Evolutionary conservation across 2,113 vertebrate species (phyloP), one percentile per base, ranked within the genome.

Genomic region (Tragelaphus strepsiceros): DNA sequence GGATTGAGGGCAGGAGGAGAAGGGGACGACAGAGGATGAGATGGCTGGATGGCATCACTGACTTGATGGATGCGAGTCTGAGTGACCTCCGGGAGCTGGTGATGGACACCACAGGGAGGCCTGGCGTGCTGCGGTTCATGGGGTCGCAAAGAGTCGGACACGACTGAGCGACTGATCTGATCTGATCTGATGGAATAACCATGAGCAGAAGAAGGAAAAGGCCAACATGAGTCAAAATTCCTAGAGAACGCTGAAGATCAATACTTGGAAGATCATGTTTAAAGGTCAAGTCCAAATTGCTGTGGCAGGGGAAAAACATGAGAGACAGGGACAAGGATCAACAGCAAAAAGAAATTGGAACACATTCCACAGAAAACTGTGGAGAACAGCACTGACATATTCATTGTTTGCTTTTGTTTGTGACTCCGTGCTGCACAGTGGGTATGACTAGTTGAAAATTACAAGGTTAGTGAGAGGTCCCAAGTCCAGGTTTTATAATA

Each of bases 231-330:
- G 43, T 77, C 53, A 93, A 93, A 94, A 85, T 95, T 49, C 56
- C 43, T 89, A 88, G 54, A 94, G 17, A 92, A 88, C 5, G 15
- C 46, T 85, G 56, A 92, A 49, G n/a, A 86, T 96, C 28, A 62
- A 2, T 64, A 94, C 32, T 92, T 93, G 81, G 74, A 98, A 96
- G 56, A 94, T 49, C 87, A 97, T 92, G 53, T 94, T 67, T 92
- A 90, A 97, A 96, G 82, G 78, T 96, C 90, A 88, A 89, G 35
- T 80, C 14, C 35, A 94, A 94, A 93, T 96, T 96, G 32, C 81
- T 96, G 32, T 71, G 91, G 51, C 59, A 93, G 19, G 39, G 85
- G 59, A 51, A 90, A 97, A 88, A 67, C 24, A 78, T 12, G 53
- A 95, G 16, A 35, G 49, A 80, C 6, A 83, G 28, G 53, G 56